These are phyloP conservation scores for Phalloptychus januarius DNA, from an alignment of 2,797 vertebrate genomes.

Conservation along the genomic window DNA sequence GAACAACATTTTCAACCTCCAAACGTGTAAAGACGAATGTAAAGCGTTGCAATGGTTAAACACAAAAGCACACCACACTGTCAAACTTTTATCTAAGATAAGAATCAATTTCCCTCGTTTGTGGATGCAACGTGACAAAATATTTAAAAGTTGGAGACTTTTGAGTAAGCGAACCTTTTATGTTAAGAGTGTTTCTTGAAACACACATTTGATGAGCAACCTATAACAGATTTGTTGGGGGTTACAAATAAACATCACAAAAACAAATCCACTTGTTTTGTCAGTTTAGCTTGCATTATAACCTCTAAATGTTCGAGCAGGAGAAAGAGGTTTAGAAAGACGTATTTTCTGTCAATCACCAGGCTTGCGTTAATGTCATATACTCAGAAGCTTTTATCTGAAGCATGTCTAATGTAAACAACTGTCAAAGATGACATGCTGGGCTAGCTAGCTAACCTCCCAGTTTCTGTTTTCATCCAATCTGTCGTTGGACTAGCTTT, in stretches of 20 bases:
- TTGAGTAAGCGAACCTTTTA: neutral
- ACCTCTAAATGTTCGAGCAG: neutral
- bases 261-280: neutral
- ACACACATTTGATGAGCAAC: neutral
- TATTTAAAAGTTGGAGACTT: neutral
- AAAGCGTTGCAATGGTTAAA: neutral
- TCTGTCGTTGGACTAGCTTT: conserved; percentile 42
- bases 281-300: neutral
- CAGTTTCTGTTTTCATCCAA: conserved; percentile 18
- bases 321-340: neutral
- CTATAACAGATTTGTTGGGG: too few species aligned
- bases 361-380: neutral
- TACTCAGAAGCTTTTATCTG: neutral
- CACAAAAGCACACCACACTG: neutral
- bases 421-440: conserved; percentile 21
- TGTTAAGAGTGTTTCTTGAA: neutral
- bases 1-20: neutral
- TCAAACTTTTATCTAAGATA: neutral
- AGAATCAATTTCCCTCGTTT: neutral
- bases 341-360: neutral
- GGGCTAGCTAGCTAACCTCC: conserved; percentile 33
- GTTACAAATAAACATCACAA: neutral
- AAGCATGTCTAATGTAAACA: neutral
- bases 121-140: neutral
- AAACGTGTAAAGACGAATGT: neutral